Conservation (phyloP, 2,797 vertebrate genomes). For the Danio tinwini region DNA sequence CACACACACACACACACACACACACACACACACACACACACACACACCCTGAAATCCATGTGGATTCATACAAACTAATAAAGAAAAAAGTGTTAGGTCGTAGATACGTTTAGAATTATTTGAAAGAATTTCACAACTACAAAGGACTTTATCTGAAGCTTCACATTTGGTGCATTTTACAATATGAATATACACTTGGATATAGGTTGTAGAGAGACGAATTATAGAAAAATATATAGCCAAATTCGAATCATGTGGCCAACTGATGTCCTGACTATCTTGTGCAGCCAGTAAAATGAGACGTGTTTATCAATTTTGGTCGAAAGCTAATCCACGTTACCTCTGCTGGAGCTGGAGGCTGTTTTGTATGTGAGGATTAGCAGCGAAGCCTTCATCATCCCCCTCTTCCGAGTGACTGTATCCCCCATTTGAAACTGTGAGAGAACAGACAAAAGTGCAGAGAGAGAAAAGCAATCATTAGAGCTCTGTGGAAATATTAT, state of each 20-base stretch:
- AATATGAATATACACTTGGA: not conserved
- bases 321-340: conserved; percentile 36
- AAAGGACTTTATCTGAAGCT: not conserved
- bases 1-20: too few relatives aligned
- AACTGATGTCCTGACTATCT: not conserved
- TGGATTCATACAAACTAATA: too few relatives aligned
- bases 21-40: too few relatives aligned
- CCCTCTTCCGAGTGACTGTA: conserved; percentile 72
- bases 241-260: not conserved
- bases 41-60: too few relatives aligned
- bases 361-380: conserved; percentile 75
- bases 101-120: not conserved
- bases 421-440: conserved; percentile 73
- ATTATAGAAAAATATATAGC: too few relatives aligned
- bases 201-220: not conserved
- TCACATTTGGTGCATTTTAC: not conserved
- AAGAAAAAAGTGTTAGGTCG: too few relatives aligned
- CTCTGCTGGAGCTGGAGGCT: conserved; percentile 64
- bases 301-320: not conserved
- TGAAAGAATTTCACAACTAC: not conserved
- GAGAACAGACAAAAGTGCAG: conserved; percentile 1
- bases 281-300: not conserved
- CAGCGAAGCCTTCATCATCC: conserved; percentile 78
- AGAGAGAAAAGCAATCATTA: conserved; percentile 56
- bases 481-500: conserved; percentile 52